Base-by-base conservation (phyloP, 2,888 invertebrate genomes). In the Apodemia hepburni region DNA sequence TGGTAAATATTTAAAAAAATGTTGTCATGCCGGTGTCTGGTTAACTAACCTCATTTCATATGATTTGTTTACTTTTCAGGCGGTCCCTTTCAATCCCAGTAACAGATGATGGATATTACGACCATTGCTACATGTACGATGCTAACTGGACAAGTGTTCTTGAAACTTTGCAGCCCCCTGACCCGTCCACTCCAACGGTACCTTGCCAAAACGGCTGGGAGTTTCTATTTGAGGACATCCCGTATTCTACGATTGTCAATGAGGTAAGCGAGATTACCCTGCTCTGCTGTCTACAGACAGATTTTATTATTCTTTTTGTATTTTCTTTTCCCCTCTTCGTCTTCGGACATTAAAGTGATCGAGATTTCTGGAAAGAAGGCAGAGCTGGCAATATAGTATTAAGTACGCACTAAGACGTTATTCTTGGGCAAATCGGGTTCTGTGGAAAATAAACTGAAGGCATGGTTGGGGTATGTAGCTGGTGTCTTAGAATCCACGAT, bases 141-240 rank as follows among this genome's bases (percentile, higher is more conserved):
- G 76, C 78, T 4, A 81, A 84, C 73, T 84, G 81, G 80, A 78
- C 75, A 1, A 62, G 65, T 9, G 78, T 84, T 5, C 66, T 80
- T 61, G 71, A 73, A 63, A 74, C 73, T 2, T 61, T 80, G 69
- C 63, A 65, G 0, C 76, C 80, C 1, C 80, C 80, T 0, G 71
- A 74, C 1, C 64, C 75, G 5, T 65, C 58, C 42, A 76, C 79
- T 0, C 70, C 76, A 1, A 69, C 69, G 0, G 61, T 73, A 3
- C 72, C 78, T 4, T 84, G 84, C 66, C 69, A 60, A 35, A 65
- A 79, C 54, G 84, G 82, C 22, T 82, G 82, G 81, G 82, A 83
- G 69, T 84, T 81, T 63, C 66, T 78, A 0, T 77, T 72, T 59
- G 72, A 76, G 0, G 82, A 83, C 64, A 83, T 84, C 57, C 80